These are phyloP conservation scores for Cydia pomonella DNA, from an alignment of 1,140 invertebrate species.

Conservation along the genomic window DNA sequence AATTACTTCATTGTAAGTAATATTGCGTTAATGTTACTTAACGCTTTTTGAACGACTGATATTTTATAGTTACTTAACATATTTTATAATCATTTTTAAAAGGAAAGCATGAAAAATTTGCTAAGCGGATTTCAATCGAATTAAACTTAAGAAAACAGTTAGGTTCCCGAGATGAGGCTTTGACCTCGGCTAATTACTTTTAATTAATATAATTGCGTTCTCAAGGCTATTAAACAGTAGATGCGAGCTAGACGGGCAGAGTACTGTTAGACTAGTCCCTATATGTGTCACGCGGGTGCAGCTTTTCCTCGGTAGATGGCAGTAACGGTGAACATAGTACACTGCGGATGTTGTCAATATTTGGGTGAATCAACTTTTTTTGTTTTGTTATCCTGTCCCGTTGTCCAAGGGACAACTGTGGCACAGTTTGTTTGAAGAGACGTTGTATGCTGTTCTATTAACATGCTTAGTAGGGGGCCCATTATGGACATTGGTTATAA, in stretches of 20 bases:
- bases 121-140: background rate
- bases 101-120: background rate
- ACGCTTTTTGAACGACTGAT: background rate
- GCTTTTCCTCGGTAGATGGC: conserved; percentile 55
- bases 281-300: conserved; percentile 53
- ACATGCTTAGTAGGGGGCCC: too few species aligned
- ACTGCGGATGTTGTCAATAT: background rate
- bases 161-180: conserved; percentile 44
- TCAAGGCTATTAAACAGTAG: conserved; percentile 39
- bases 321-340: conserved; percentile 36
- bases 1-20: conserved; percentile 5
- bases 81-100: background rate
- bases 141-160: conserved; percentile 36
- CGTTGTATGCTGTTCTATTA: too few species aligned
- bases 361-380: too few species aligned
- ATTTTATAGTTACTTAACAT: background rate
- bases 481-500: too few species aligned
- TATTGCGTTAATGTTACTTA: conserved; percentile 11
- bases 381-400: too few species aligned
- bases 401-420: too few species aligned
- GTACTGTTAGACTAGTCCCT: conserved; percentile 55
- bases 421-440: too few species aligned
- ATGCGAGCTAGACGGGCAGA: conserved; percentile 40
- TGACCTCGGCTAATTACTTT: conserved; percentile 39
- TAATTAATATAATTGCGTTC: conserved; percentile 44